Percentiles rank a stretch among this genome's conserved stretches.
These are phyloP conservation scores for Hydrozoanthus gracilis DNA, from an alignment of 92 coral and sea anemone genomes.

Conservation along the genomic window DNA sequence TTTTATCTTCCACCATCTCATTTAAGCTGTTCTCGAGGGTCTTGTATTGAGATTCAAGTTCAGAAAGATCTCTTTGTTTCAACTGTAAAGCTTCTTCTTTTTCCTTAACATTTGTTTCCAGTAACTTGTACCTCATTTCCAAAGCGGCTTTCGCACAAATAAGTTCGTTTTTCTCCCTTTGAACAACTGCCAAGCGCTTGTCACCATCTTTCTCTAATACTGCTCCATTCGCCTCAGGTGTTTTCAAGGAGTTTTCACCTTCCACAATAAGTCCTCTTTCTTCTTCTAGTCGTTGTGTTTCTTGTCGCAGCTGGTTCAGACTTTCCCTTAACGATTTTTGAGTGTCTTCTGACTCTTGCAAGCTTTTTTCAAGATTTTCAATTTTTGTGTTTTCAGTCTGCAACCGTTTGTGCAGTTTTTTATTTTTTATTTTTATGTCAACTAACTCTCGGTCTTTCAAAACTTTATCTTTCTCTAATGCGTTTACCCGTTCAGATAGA, in stretches of 20 bases:
- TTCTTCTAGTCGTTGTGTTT: constrained; percentile 18
- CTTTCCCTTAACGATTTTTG: constrained; percentile 50
- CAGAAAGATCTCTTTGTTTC: constrained; percentile 21
- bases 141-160: constrained; percentile 48
- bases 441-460: constrained; percentile 48
- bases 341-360: constrained; percentile 25
- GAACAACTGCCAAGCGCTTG: constrained; percentile 5
- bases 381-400: constrained; percentile 48
- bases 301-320: constrained; percentile 25
- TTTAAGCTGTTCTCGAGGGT: constrained; percentile 36
- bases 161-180: constrained; percentile 53
- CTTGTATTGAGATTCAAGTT: constrained; percentile 42
- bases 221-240: background rate
- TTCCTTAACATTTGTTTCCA: constrained; percentile 54
- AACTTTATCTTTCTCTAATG: constrained; percentile 27
- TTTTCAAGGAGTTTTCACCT: background rate
- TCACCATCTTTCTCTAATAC: too few relatives aligned
- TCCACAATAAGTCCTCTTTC: constrained; percentile 1
- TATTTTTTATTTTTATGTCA: constrained; percentile 40
- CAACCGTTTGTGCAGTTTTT: constrained; percentile 42
- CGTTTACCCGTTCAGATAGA: constrained; percentile 11
- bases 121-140: constrained; percentile 30
- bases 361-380: constrained; percentile 23
- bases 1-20: constrained; percentile 62
- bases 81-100: constrained; percentile 50